Base-by-base conservation (phyloP, 2,113 vertebrate genomes). In the Phyllostomus discolor region DNA sequence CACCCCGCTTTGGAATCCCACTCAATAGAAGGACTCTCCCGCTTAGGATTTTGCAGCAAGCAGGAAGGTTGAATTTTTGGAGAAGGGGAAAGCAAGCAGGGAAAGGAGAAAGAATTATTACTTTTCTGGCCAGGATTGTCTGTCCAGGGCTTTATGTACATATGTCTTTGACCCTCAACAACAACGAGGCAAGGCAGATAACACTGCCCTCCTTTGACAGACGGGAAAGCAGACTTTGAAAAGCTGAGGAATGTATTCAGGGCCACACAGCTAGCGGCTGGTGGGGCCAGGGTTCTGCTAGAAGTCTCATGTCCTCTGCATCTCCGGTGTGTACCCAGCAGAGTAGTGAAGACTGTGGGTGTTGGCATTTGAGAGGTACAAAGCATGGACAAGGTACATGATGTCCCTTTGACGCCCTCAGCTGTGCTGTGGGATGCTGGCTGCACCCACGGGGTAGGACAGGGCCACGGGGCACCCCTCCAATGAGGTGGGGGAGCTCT, bases 401-500 rank as follows among this genome's bases (percentile, higher is more conserved):
- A 17, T 20, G 4, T 62, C 31, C 16, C 19, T 28, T 9, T n/a
- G 16, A 22, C 1, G 26, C 6, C 72, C 79, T 43, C 5, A 0
- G 3, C 6, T 59, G 64, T 31, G 16, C 28, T 5, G 3, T 38
- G 64, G 11, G 12, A 17, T 17, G 11, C 24, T 0, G 5, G 10
- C 46, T 76, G 20, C 15, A 12, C 17, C n/a, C n/a, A 28, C 10
- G 0, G 24, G 33, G 22, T 8, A 5, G 0, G 2, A 16, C 24
- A 14, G 20, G 3, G 22, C 19, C 5, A 1, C 1, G 6, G 22
- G 15, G 15, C 22, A 20, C 12, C 15, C 16, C 26, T 46, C 20
- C 5, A 0, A 1, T 2, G 33, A 4, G 0, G 33, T 1, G 31
- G n/a, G 72, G 10, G 5, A 20, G 9, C 20, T 50, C 28, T 5